Base-by-base conservation (phyloP, 2,113 vertebrate genomes). In the Corythaeola cristata region DNA sequence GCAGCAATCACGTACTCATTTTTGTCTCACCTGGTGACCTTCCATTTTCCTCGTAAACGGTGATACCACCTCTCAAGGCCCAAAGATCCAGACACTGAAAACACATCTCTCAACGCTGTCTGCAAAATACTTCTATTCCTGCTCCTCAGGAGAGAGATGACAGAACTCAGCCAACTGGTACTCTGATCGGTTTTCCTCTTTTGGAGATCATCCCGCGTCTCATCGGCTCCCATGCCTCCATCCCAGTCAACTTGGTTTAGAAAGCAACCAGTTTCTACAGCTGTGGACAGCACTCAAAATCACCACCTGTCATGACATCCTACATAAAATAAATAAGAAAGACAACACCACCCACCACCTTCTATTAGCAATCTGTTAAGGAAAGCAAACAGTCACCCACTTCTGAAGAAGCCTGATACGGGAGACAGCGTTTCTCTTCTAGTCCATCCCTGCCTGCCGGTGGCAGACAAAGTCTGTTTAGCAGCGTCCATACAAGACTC, bases 301-400 rank as follows among this genome's bases (percentile, higher is more conserved):
- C 75, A 53, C 49, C 71, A 79, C 75, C 93, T 96, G 84, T 80
- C 68, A 71, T 52, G 87, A 81, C 15, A 56, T 28, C 47, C 84
- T 89, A 86, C 69, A 26, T 68, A 60, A 94, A 89, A 87, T 77
- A 93, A 93, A 63, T 88, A 90, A 73, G 74, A 71, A 55, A 82
- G 74, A 90, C 76, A 95, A 19, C 93, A 96, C 53, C 66, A 91
- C 76, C 77, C 87, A 87, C 66, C 49, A 91, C 84, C 66, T 85
- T 87, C 62, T 87, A 87, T 87, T 91, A 94, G 71, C 73, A 76
- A 44, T 37, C 62, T 64, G 58, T 82, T 81, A 92, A 88, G 41
- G 73, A 90, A 93, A 96, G 90, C 88, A 95, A 93, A 89, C 60
- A 72, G 71, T 53, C 69, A 76, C 69, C 58, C 81, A 82, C 66